phyloP scores from a whole-genome alignment of 2,797 vertebrate species.

The Notolabrus celidotus region DNA sequence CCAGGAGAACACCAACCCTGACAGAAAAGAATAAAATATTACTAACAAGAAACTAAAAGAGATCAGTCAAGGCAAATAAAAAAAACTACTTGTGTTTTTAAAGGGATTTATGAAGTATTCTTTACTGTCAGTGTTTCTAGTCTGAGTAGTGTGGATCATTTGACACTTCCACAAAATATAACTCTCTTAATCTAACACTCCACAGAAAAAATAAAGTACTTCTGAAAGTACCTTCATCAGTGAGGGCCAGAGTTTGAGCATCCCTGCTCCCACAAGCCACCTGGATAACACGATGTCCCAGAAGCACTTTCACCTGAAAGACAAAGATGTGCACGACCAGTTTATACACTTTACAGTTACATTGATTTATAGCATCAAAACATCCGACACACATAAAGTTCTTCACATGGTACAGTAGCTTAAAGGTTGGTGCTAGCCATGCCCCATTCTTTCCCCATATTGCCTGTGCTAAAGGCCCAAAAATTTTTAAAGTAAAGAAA shows the following conservation, averaged over 20 bases:
- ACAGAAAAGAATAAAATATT: not conserved
- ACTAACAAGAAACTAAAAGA: not conserved
- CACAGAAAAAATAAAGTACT: too few relatives aligned
- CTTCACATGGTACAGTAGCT: too few relatives aligned
- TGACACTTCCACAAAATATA: too few relatives aligned
- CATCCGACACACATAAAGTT: not conserved
- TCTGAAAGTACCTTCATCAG: constrained; percentile 91
- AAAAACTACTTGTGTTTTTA: not conserved
- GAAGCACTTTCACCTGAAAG: constrained; percentile 94
- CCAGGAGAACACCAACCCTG: constrained; percentile 98
- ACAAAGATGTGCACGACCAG: not conserved
- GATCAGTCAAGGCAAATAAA: not conserved
- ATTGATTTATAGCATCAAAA: not conserved
- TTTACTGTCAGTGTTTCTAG: not conserved
- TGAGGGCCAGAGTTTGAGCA: constrained; percentile 96
- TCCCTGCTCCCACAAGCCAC: constrained; percentile 98
- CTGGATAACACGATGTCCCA: constrained; percentile 96
- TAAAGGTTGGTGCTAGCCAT: too few relatives aligned
- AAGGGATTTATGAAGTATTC: not conserved
- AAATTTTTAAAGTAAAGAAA: constrained; percentile 6
- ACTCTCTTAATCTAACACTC: too few relatives aligned
- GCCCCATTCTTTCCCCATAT: too few relatives aligned
- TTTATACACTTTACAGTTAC: not conserved
- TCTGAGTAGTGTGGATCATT: too few relatives aligned
- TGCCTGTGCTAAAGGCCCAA: too few relatives aligned